Evolutionary conservation across 2,113 vertebrate species (phyloP), one percentile per base, ranked within the genome.

Genomic region (Indicator indicator): DNA sequence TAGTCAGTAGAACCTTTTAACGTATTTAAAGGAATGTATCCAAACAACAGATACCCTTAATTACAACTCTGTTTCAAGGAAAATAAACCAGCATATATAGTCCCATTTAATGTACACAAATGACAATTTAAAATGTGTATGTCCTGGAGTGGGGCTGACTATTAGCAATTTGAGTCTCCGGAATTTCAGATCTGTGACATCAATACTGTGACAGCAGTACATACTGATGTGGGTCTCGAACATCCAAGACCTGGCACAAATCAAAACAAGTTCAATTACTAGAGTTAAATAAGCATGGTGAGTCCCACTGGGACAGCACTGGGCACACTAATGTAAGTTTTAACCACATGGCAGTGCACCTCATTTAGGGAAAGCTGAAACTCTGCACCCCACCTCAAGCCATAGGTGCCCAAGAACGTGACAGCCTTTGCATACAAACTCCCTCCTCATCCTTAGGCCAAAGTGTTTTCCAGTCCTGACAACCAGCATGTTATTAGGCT

Each of bases 321-420:
- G 9, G 26, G 30, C 30, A 64, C 4, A 15, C 16, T 42, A 32
- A 67, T 12, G 0, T 3, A 63, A 62, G 27, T 70, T 90, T 83
- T 70, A 83, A 76, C 7, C 3, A 23, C 6, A 28, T 63, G 33
- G 9, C 4, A 15, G 15, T 73, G 27, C 46, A 83, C 40, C 23
- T 7, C 12, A 38, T 59, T 74, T 52, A 62, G 30, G 38, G 54
- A 52, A 24, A 88, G 33, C 9, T 56, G 76, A 77, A 71, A 30
- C 26, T 60, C 21, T 38, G 32, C 54, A 77, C 12, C 16, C 30
- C 58, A 67, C 5, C 4, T 10, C 21, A 56, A 11, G 38, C 44
- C 42, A 33, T 0, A 0, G 9, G 13, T 20, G 16, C 6, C 18
- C 23, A 73, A 28, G 19, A 67, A 75, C 1, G 1, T 33, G 21